These are phyloP conservation scores for Aelia acuminata DNA, from an alignment of 2,888 invertebrate genomes.

Conservation along the genomic window DNA sequence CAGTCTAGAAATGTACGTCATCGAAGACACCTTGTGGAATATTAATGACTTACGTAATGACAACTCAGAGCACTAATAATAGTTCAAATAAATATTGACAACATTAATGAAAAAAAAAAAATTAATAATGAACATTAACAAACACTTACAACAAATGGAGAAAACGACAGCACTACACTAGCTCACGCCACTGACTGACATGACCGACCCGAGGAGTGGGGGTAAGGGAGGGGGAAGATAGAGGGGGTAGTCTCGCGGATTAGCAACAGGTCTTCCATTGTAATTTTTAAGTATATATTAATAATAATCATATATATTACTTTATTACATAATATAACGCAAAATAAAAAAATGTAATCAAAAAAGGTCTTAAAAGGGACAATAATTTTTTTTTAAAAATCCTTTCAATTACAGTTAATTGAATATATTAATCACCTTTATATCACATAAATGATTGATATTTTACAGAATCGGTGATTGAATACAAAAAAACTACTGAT, in stretches of 20 bases:
- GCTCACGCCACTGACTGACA: slow-evolving; percentile 24
- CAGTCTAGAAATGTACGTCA: background rate
- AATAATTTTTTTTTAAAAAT: no score
- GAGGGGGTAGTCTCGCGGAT: background rate
- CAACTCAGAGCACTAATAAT: background rate
- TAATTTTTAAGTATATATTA: background rate
- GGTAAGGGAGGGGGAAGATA: background rate
- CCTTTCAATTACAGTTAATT: no score
- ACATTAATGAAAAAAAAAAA: background rate
- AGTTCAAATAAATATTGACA: background rate
- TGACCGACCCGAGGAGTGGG: background rate
- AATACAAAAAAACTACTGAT: no score
- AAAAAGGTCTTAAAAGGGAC: no score
- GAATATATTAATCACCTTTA: no score
- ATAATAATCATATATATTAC: background rate
- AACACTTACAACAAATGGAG: slow-evolving; percentile 11
- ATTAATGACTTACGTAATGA: slow-evolving; percentile 25
- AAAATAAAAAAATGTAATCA: no score
- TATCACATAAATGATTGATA: no score
- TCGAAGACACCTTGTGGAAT: background rate
- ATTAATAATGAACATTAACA: background rate
- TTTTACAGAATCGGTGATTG: no score
- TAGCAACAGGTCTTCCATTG: background rate
- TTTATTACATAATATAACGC: no score
- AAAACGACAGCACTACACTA: slow-evolving; percentile 11